These are phyloP conservation scores for Musca vetustissima DNA, from an alignment of 1,140 invertebrate genomes.

Conservation along the genomic window DNA sequence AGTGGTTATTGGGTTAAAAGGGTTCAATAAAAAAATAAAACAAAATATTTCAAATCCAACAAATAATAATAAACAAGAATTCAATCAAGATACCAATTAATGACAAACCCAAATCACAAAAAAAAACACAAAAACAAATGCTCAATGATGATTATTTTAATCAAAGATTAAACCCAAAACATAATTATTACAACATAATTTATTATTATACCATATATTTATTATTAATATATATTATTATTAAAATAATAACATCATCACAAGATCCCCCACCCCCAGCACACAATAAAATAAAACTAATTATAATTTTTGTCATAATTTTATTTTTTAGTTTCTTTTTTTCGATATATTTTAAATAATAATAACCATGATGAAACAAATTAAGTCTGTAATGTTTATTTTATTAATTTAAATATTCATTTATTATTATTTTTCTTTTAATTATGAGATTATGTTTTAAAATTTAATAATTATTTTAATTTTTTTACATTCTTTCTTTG, in stretches of 20 bases:
- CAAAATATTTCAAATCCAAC: not conserved
- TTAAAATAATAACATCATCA: too few species aligned
- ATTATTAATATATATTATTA: slow-evolving; percentile 2
- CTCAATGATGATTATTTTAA: slow-evolving; percentile 13
- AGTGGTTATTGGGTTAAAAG: not conserved
- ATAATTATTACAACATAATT: not conserved
- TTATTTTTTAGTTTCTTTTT: not conserved
- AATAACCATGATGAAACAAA: too few species aligned
- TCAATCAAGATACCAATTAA: not conserved
- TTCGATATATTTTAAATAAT: too few species aligned
- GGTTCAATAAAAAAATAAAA: not conserved
- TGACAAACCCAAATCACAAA: not conserved
- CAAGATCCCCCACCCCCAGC: too few species aligned
- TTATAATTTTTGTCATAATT: slow-evolving; percentile 3
- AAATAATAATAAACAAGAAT: not conserved
- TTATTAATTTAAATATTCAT: not conserved
- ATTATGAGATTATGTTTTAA: not conserved
- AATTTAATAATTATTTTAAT: not conserved
- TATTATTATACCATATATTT: slow-evolving; percentile 1
- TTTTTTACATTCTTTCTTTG: slow-evolving; percentile 2
- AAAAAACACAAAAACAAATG: not conserved
- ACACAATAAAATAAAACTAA: too few species aligned
- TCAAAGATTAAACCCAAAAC: slow-evolving; percentile 21
- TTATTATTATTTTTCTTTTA: not conserved
- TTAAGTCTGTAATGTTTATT: slow-evolving; percentile 1